Conservation (phyloP, 2,888 invertebrate species). For the Tipula vernalis region DNA sequence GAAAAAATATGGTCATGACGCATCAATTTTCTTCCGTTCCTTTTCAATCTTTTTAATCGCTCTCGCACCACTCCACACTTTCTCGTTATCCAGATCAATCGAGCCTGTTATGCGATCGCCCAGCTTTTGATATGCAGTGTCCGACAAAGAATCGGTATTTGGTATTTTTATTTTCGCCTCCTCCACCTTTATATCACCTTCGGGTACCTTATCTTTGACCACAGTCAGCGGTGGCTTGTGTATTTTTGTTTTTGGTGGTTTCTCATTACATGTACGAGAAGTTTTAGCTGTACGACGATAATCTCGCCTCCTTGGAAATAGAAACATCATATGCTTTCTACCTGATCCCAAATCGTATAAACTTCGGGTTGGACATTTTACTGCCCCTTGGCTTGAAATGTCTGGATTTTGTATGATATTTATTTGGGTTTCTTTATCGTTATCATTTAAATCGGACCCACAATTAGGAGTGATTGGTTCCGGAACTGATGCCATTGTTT, state of each 20-base stretch:
- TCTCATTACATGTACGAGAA: too few relatives aligned
- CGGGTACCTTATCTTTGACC: slow-evolving; percentile 25
- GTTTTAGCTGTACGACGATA: not conserved
- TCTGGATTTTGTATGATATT: not conserved
- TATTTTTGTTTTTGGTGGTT: not conserved
- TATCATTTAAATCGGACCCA: not conserved
- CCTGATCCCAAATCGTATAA: not conserved
- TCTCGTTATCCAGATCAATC: slow-evolving; percentile 27
- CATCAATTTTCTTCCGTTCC: not conserved
- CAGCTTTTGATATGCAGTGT: slow-evolving; percentile 31
- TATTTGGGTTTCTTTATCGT: not conserved
- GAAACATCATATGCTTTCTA: not conserved
- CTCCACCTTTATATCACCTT: not conserved
- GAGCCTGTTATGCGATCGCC: slow-evolving; percentile 27
- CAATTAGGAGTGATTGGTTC: not conserved
- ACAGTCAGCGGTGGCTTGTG: slow-evolving; percentile 13
- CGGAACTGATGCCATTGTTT: not conserved
- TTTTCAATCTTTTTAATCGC: slow-evolving; percentile 22
- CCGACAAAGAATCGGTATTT: slow-evolving; percentile 27
- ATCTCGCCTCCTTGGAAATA: not conserved
- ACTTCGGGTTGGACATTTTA: not conserved
- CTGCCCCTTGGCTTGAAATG: not conserved
- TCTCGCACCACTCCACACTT: slow-evolving; percentile 25
- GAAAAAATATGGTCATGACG: not conserved
- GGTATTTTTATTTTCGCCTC: not conserved